These are phyloP conservation scores for Napeogenes inachia DNA, from an alignment of 2,888 invertebrate genomes.

Conservation along the genomic window DNA sequence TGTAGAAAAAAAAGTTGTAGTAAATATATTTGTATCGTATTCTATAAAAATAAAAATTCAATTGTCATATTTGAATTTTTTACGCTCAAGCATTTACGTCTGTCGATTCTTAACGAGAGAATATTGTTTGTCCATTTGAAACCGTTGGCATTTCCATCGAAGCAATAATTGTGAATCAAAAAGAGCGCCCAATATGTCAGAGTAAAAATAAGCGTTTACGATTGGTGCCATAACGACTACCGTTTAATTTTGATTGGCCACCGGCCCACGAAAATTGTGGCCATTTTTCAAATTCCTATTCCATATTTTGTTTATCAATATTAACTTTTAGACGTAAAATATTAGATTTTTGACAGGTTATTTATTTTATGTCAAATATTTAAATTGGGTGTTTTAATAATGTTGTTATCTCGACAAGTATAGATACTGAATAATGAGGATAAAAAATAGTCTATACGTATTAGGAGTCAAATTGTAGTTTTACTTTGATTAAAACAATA, in stretches of 20 bases:
- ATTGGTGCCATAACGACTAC: slow-evolving; percentile 32
- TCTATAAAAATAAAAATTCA: too few relatives aligned
- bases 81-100: neutral
- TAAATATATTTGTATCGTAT: too few relatives aligned
- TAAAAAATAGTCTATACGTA: too few relatives aligned
- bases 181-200: slow-evolving; percentile 27
- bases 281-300: slow-evolving; percentile 13
- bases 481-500: neutral
- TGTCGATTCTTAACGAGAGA: slow-evolving; percentile 6
- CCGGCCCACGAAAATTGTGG: slow-evolving; percentile 23
- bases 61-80: neutral
- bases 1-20: too few relatives aligned
- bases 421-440: too few relatives aligned
- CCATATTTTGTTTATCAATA: slow-evolving; percentile 4
- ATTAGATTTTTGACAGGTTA: slow-evolving; percentile 7
- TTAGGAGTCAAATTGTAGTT: neutral
- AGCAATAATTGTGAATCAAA: slow-evolving; percentile 25
- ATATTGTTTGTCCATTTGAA: slow-evolving; percentile 7
- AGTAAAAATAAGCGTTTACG: slow-evolving; percentile 32
- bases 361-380: neutral
- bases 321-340: slow-evolving; percentile 6
- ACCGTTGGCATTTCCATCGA: slow-evolving; percentile 5
- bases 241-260: slow-evolving; percentile 42
- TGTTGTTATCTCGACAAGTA: too few relatives aligned
- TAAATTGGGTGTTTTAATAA: neutral